Conservation (phyloP, 2,888 invertebrate genomes). For the Blera fallax region DNA sequence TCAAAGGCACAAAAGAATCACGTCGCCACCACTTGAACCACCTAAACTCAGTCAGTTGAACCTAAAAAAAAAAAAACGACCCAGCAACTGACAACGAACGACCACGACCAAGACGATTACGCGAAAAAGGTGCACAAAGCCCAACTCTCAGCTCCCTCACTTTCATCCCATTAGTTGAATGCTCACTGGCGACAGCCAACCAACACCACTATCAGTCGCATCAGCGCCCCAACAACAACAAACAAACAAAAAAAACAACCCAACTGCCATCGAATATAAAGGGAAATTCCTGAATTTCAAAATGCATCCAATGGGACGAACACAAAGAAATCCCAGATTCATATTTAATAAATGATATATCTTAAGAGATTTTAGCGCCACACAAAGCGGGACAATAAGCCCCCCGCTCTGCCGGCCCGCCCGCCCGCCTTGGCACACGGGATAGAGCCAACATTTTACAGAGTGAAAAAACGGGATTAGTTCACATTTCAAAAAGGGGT, state of each 20-base stretch:
- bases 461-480: conserved; percentile 54
- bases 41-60: conserved; percentile 36
- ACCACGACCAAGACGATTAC: conserved; percentile 40
- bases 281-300: conserved; percentile 64
- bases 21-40: conserved; percentile 62
- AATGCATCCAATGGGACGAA: conserved; percentile 65
- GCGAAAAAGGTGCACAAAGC: conserved; percentile 62
- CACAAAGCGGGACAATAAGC: conserved; percentile 65
- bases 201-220: conserved; percentile 44
- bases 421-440: not conserved
- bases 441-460: conserved; percentile 6
- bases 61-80: conserved; percentile 1
- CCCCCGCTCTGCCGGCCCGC: not conserved
- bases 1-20: conserved; percentile 62
- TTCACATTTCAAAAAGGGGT: conserved; percentile 65
- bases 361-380: conserved; percentile 69
- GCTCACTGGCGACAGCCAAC: conserved; percentile 64
- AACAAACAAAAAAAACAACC: not conserved
- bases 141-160: conserved; percentile 65
- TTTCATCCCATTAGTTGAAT: conserved; percentile 64
- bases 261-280: conserved; percentile 18
- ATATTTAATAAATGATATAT: conserved; percentile 72
- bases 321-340: conserved; percentile 69
- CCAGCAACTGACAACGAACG: conserved; percentile 1
- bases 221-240: conserved; percentile 25